Evolutionary conservation across 2,797 vertebrate species (phyloP).

Genomic region (Anableps anableps): DNA sequence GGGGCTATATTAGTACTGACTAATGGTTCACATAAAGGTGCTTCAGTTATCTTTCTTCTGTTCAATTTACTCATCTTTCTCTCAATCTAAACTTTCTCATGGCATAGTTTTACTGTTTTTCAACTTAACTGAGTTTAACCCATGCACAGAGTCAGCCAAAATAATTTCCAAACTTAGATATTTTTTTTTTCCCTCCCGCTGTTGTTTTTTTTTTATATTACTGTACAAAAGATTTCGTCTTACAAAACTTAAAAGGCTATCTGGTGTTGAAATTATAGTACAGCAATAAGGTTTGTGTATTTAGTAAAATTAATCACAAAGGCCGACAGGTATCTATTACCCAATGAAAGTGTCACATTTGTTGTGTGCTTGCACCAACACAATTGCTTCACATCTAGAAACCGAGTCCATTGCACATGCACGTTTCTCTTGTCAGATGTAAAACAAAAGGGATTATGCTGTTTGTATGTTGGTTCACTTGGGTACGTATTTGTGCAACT

Average conservation of each 20-base stretch:
- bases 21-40: neutral
- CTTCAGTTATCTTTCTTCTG: neutral
- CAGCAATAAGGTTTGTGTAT: neutral
- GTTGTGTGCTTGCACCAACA: neutral
- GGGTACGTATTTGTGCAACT: neutral
- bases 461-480: conserved; percentile 1
- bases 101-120: neutral
- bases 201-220: neutral
- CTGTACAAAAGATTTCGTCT: neutral
- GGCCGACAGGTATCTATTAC: conserved; percentile 20
- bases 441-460: neutral
- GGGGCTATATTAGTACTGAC: neutral
- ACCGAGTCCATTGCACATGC: neutral
- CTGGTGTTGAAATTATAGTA: neutral
- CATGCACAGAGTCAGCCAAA: neutral
- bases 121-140: neutral
- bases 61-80: conserved; percentile 1
- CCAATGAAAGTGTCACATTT: neutral
- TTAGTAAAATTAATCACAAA: conserved; percentile 7
- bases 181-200: neutral
- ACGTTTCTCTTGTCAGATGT: neutral
- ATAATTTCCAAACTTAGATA: neutral
- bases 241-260: neutral
- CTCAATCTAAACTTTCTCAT: conserved; percentile 18
- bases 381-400: neutral